Base-by-base conservation (phyloP, 1,140 invertebrate genomes). In the Eriosoma lanigerum region DNA sequence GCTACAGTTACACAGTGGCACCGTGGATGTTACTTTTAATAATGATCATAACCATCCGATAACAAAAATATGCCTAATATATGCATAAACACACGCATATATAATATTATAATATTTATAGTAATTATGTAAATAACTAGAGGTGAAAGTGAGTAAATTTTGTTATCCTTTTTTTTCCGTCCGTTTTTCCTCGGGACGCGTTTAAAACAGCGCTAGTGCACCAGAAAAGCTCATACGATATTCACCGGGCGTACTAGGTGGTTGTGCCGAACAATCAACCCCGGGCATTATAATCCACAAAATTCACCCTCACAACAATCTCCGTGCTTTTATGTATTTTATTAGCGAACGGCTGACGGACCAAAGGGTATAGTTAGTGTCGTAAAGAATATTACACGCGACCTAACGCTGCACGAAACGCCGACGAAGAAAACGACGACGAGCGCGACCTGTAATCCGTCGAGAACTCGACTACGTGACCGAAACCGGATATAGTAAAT, bases 191-290 rank as follows among this genome's bases (percentile, higher is more conserved):
- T 17, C 56, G 24, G 24, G 13, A 24, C 24, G 26, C 8, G 58
- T n/a, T n/a, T n/a, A n/a, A n/a, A n/a, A n/a, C n/a, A n/a, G 15
- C 52, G 54, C 15, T 32, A 5, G 52, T 12, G 73, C 24, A 6
- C 13, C 1, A 58, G 54, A 46, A 58, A 58, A 58, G 73, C 54
- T 76, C 52, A 76, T 76, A 76, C 32, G 73, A 17, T 76, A 76
- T 76, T 76, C 73, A 76, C 10, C 54, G 29, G 29, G 38, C 73
- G 73, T 76, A 58, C 48, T 17, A 24, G 52, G 32, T 21, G 44
- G 13, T 21, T 12, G 1, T 44, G 44, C 52, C 54, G 32, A 76
- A 54, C 73, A 76, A 76, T 76, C 73, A 76, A 76, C 73, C 73
- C 70, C 17, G 9, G 52, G 73, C 54, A 76, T 54, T 58, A 24